A percentile compares a stretch with the other conserved stretches of the same genome.
Conservation (phyloP, 2,797 vertebrate species). For the Onychomys arenicola region DNA sequence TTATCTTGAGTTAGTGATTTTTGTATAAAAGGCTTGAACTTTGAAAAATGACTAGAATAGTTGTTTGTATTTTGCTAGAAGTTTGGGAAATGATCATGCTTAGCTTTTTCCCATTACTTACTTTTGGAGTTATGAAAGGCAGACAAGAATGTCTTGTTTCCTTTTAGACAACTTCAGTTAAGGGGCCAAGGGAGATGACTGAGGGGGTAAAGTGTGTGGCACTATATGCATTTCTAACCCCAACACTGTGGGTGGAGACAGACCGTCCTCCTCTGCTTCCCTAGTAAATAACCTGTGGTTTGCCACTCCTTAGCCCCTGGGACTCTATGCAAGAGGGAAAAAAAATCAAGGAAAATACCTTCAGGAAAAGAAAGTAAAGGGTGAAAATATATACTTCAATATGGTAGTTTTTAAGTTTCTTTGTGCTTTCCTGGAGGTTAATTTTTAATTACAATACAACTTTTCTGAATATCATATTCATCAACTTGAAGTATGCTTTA, state of each 20-base stretch:
- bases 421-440: slow-evolving; percentile 28
- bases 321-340: not conserved
- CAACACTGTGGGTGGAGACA: not conserved
- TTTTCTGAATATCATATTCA: not conserved
- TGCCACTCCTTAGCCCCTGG: not conserved
- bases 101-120: not conserved
- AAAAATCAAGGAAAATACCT: not conserved
- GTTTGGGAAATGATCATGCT: slow-evolving; percentile 22
- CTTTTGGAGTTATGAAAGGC: not conserved
- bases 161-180: not conserved
- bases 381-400: not conserved
- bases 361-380: slow-evolving; percentile 20
- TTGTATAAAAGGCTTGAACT: not conserved
- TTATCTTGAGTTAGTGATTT: slow-evolving; percentile 14
- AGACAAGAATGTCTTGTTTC: not conserved
- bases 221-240: not conserved
- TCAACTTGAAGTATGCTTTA: slow-evolving; percentile 3
- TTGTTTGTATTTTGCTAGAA: not conserved
- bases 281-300: not conserved
- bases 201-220: not conserved
- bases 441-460: not conserved
- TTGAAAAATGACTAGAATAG: not conserved
- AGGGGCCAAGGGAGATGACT: not conserved
- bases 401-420: not conserved
- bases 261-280: not conserved